Conservation (phyloP, 2,113 vertebrate genomes). For the Lepidothrix coronata region DNA sequence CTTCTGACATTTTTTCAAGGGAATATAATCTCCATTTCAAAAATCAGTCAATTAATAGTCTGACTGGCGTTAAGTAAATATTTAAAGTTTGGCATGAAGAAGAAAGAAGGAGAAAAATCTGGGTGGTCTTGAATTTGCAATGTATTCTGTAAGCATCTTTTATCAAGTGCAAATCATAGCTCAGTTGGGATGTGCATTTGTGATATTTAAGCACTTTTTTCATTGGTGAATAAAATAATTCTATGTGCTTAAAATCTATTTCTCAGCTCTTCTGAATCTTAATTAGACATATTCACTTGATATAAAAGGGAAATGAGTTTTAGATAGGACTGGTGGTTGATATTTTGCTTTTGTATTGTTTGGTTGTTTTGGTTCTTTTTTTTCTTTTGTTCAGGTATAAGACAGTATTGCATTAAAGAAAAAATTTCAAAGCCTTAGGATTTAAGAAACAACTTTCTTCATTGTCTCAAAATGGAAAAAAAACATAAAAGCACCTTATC, state of each 20-base stretch:
- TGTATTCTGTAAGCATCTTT: not conserved
- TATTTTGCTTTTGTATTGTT: not conserved
- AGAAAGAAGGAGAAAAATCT: not conserved
- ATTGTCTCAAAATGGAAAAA: not conserved
- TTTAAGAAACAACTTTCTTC: not conserved
- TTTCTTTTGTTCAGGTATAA: not conserved
- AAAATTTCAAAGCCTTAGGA: not conserved
- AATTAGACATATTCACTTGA: not conserved
- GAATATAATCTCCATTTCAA: not conserved
- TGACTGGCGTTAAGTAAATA: not conserved
- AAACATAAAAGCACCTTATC: not conserved
- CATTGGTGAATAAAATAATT: not conserved
- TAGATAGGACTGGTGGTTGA: not conserved
- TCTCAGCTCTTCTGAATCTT: not conserved
- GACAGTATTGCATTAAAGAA: not conserved
- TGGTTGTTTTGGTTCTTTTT: not conserved
- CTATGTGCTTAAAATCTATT: not conserved
- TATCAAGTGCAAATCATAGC: not conserved
- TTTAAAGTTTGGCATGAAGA: not conserved
- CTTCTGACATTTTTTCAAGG: not conserved
- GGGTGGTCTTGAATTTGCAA: not conserved
- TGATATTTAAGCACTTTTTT: not conserved
- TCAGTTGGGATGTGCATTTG: not conserved
- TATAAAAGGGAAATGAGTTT: not conserved
- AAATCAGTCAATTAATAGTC: not conserved